Conservation (phyloP, 2,113 vertebrate genomes). For the Callocephalon fimbriatum region DNA sequence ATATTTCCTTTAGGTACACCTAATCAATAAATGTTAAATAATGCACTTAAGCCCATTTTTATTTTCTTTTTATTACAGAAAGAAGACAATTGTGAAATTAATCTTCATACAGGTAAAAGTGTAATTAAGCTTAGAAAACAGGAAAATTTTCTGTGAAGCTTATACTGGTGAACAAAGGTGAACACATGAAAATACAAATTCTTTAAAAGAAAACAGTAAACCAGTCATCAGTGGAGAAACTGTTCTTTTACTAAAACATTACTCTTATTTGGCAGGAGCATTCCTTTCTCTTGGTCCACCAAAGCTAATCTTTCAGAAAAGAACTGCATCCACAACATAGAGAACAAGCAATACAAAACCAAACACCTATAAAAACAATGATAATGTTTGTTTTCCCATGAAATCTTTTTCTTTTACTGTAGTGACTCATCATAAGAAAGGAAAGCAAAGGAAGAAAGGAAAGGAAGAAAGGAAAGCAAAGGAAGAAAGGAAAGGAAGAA, state of each 20-base stretch:
- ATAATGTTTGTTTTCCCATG: no score
- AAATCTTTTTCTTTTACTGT: no score
- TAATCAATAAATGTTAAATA: neutral
- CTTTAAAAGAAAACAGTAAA: neutral
- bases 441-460: no score
- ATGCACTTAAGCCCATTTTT: neutral
- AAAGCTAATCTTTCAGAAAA: no score
- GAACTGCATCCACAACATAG: no score
- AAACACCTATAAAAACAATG: no score
- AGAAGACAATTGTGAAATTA: neutral
- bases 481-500: no score
- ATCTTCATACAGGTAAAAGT: neutral
- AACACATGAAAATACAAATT: neutral
- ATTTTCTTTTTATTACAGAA: conserved; percentile 31
- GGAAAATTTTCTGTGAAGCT: neutral
- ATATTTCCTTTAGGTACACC: neutral
- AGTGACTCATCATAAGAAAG: no score
- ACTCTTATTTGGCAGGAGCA: neutral
- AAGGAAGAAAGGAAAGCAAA: no score
- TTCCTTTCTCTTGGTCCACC: neutral
- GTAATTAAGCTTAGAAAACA: neutral
- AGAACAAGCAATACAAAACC: no score
- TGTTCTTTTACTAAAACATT: neutral
- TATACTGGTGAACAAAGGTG: neutral
- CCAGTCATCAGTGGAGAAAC: neutral